Evolutionary conservation across 2,888 invertebrate species (phyloP).

Genomic region (Lathronympha strigana): DNA sequence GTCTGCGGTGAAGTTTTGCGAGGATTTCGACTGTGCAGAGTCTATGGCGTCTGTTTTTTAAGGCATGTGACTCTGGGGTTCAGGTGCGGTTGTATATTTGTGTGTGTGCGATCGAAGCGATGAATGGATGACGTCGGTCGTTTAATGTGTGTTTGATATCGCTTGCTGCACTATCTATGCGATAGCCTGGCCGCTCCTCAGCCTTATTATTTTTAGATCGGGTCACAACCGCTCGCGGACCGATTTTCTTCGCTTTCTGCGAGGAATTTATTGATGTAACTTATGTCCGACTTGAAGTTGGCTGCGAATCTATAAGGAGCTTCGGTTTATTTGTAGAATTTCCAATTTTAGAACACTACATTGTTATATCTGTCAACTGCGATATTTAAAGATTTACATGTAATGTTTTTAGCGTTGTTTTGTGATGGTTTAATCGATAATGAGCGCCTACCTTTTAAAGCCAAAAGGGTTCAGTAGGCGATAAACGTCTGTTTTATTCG

Average conservation of each 20-base stretch:
- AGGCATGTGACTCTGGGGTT: constrained; percentile 53
- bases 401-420: not conserved
- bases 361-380: constrained; percentile 7
- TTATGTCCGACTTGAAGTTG: constrained; percentile 32
- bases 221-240: not conserved
- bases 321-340: constrained; percentile 27
- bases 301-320: constrained; percentile 24
- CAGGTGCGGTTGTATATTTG: constrained; percentile 55
- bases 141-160: constrained; percentile 76
- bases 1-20: constrained; percentile 60
- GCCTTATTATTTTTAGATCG: constrained; percentile 75
- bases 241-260: not conserved
- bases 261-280: constrained; percentile 36
- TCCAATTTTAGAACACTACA: constrained; percentile 35
- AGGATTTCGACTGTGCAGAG: not conserved
- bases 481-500: constrained; percentile 45
- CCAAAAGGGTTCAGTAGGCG: constrained; percentile 33
- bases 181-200: constrained; percentile 54
- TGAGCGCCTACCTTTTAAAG: constrained; percentile 40
- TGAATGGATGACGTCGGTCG: constrained; percentile 80
- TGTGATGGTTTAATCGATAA: not conserved
- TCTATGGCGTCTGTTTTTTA: constrained; percentile 45
- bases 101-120: constrained; percentile 78
- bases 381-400: not conserved
- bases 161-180: constrained; percentile 55